Evolutionary conservation across 2,888 invertebrate species (phyloP).

Genomic region (Lepetodrilus schrolli): DNA sequence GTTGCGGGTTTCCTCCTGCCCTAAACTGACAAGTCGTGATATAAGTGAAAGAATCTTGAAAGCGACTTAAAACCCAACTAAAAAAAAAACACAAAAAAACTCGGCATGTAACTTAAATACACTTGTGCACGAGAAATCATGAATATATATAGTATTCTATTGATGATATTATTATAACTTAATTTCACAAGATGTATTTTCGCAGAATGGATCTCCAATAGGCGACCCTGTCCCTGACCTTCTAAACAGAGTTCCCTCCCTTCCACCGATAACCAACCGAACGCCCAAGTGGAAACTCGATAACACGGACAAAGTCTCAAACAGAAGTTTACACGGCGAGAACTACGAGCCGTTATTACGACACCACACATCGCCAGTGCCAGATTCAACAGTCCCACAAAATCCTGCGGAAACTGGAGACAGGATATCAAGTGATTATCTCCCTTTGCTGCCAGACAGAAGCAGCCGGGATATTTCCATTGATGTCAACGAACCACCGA

Average conservation of each 20-base stretch:
- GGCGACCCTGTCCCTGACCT: neutral
- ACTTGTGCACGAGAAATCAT: no score
- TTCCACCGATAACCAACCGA: neutral
- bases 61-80: no score
- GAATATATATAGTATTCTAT: no score
- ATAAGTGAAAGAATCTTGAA: no score
- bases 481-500: neutral
- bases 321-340: neutral
- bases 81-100: no score
- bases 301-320: neutral
- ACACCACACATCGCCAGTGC: neutral
- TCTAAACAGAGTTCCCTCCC: conserved; percentile 6
- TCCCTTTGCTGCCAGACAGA: conserved; percentile 15
- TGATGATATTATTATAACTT: no score
- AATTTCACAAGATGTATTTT: no score
- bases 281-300: neutral
- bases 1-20: no score
- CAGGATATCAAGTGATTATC: neutral
- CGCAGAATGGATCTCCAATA: neutral
- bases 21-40: no score
- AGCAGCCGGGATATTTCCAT: neutral
- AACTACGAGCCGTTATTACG: neutral
- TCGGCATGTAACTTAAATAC: no score
- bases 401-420: neutral
- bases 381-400: neutral